Conservation (phyloP, 1,140 invertebrate genomes). For the Contarinia nasturtii region DNA sequence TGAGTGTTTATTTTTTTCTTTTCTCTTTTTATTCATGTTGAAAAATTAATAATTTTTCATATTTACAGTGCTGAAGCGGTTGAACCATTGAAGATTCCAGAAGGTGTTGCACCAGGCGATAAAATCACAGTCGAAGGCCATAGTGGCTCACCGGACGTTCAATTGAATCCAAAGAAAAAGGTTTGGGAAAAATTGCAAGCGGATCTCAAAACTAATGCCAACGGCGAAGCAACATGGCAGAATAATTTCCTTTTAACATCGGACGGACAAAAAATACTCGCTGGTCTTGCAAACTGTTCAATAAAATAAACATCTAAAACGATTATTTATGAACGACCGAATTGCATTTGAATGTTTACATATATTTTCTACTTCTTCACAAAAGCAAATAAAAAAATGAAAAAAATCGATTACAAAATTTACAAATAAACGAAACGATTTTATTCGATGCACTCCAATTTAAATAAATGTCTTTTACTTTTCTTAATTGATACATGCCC, state of each 20-base stretch:
- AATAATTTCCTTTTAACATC: constrained; percentile 46
- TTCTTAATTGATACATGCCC: no score
- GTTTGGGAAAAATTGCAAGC: constrained; percentile 82
- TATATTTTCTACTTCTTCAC: no score
- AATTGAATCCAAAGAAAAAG: constrained; percentile 94
- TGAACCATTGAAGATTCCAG: constrained; percentile 63
- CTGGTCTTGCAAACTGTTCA: constrained; percentile 19
- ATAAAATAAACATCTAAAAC: constrained; percentile 13
- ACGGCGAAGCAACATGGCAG: constrained; percentile 63
- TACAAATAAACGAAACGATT: no score
- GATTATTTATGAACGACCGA: no score
- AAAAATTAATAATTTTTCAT: constrained; percentile 1
- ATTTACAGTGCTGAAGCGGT: constrained; percentile 51
- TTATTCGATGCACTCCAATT: no score
- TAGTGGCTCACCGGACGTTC: constrained; percentile 54
- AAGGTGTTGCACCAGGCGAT: constrained; percentile 55
- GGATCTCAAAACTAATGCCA: constrained; percentile 60
- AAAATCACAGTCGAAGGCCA: constrained; percentile 64
- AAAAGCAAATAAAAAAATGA: no score
- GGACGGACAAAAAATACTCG: constrained; percentile 17
- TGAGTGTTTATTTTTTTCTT: constrained; percentile 22
- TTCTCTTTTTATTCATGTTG: neutral
- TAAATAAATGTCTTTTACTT: no score
- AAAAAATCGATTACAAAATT: no score
- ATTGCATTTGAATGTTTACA: no score